Conservation (phyloP, 1,140 invertebrate genomes). For the Atta cephalotes region DNA sequence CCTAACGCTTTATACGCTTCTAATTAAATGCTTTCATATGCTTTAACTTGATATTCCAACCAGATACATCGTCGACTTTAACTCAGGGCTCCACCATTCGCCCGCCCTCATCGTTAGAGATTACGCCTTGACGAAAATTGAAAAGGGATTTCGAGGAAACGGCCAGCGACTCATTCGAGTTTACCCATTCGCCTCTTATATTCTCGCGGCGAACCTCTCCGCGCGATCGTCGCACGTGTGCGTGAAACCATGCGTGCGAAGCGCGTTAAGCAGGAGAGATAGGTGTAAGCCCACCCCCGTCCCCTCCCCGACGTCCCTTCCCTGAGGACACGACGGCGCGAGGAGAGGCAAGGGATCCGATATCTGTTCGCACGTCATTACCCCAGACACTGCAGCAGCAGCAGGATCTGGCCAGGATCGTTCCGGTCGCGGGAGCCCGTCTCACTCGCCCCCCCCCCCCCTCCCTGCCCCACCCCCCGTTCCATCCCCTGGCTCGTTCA, state of each 20-base stretch:
- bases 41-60: background rate
- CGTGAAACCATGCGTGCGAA: slow-evolving; percentile 72
- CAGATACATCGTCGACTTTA: slow-evolving; percentile 9
- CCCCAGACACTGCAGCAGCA: slow-evolving; percentile 81
- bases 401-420: slow-evolving; percentile 74
- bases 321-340: slow-evolving; percentile 70
- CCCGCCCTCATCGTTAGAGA: background rate
- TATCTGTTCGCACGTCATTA: slow-evolving; percentile 87
- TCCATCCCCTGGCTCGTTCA: background rate
- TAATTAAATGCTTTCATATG: slow-evolving; percentile 1
- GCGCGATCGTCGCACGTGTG: slow-evolving; percentile 40
- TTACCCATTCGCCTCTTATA: background rate
- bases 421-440: slow-evolving; percentile 55
- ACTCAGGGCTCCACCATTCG: background rate
- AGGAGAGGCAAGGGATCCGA: slow-evolving; percentile 81
- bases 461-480: too few species aligned
- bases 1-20: background rate
- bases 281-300: slow-evolving; percentile 28
- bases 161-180: background rate
- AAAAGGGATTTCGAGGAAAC: background rate
- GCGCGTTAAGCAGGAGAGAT: slow-evolving; percentile 67
- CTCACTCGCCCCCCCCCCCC: slow-evolving; percentile 14
- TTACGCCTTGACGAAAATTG: background rate
- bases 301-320: background rate
- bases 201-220: slow-evolving; percentile 2